phyloP scores from a whole-genome alignment of 2,113 vertebrate species.

The Syngnathus floridae region DNA sequence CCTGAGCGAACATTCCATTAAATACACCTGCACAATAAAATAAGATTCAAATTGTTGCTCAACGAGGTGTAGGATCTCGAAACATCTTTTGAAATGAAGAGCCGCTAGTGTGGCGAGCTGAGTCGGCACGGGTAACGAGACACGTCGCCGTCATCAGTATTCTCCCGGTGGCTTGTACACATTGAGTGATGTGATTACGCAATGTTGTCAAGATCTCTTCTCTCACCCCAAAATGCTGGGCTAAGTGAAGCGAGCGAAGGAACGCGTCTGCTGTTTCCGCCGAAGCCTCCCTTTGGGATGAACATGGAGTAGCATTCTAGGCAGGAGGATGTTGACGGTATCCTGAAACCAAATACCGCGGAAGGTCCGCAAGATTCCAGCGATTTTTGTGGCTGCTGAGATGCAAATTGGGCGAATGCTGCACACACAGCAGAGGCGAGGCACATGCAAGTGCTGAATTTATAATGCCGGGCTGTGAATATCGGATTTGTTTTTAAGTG shows the following conservation, averaged over 20 bases:
- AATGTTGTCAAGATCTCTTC: constrained; percentile 41
- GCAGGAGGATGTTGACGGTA: constrained; percentile 49
- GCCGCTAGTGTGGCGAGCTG: too few species aligned
- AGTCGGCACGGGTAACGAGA: not conserved
- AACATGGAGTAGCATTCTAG: constrained; percentile 57
- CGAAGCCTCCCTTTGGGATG: constrained; percentile 42
- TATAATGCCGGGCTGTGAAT: constrained; percentile 48
- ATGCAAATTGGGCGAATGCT: constrained; percentile 42
- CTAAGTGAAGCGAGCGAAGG: constrained; percentile 49
- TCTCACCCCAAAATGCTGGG: constrained; percentile 39
- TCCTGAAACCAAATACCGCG: constrained; percentile 56
- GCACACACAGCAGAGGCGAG: constrained; percentile 54
- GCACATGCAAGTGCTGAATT: constrained; percentile 50
- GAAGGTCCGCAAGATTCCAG: constrained; percentile 46
- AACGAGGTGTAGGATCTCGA: too few species aligned
- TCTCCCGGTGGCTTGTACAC: constrained; percentile 40
- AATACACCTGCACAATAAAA: too few species aligned
- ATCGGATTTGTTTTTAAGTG: constrained; percentile 22
- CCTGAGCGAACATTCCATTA: too few species aligned
- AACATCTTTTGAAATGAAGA: too few species aligned
- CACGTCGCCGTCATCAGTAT: constrained; percentile 17
- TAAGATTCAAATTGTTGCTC: too few species aligned
- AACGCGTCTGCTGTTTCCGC: constrained; percentile 50
- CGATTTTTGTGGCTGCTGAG: constrained; percentile 46
- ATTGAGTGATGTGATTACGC: constrained; percentile 40